Conservation (phyloP, 92 coral and sea anemone species). For the Actinostola sp. region DNA sequence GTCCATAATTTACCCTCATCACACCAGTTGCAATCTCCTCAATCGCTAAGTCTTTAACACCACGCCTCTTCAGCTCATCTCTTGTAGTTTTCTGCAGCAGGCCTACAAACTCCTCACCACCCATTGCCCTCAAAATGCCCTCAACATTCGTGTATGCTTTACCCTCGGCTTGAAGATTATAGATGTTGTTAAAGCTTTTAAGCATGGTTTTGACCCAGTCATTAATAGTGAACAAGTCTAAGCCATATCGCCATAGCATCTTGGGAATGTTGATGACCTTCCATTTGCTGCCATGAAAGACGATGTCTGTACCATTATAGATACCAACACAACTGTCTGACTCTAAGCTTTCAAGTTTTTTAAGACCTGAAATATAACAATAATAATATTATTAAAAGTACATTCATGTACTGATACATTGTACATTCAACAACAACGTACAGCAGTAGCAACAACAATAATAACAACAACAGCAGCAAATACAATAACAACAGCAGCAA, state of each 20-base stretch:
- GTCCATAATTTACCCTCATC: constrained; percentile 97
- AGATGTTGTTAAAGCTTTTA: constrained; percentile 73
- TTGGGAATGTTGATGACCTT: constrained; percentile 76
- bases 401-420: no score
- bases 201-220: constrained; percentile 68
- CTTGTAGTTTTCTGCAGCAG: constrained; percentile 66
- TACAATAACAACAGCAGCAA: no score
- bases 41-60: constrained; percentile 73
- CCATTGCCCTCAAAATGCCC: constrained; percentile 78
- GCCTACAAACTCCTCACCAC: constrained; percentile 74
- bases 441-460: background rate
- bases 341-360: constrained; percentile 64
- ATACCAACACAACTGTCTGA: constrained; percentile 69
- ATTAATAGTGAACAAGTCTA: constrained; percentile 78
- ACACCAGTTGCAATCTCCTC: constrained; percentile 90
- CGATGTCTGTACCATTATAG: constrained; percentile 80
- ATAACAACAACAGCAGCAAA: no score
- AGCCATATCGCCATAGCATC: constrained; percentile 91
- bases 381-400: no score
- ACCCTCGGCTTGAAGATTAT: constrained; percentile 68
- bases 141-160: constrained; percentile 69
- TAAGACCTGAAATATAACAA: constrained; percentile 69
- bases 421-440: no score
- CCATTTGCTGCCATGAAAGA: constrained; percentile 84
- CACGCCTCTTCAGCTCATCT: constrained; percentile 64